These are phyloP conservation scores for Xiphorhynchus elegans DNA, from an alignment of 2,113 vertebrate species.

Conservation along the genomic window DNA sequence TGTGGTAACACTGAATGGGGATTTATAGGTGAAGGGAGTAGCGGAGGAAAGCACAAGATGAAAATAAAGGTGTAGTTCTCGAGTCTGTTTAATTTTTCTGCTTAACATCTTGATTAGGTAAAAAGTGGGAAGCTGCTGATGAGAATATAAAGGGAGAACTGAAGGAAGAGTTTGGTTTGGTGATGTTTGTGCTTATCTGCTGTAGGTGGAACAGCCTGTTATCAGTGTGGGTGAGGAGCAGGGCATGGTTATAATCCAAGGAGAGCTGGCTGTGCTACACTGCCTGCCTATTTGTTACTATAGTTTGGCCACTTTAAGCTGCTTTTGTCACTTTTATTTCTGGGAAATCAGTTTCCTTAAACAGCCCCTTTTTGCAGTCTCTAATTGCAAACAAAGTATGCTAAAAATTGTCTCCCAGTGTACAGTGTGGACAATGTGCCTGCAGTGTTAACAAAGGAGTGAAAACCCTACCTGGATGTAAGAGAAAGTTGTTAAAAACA, in stretches of 20 bases:
- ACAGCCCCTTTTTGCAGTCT: background rate
- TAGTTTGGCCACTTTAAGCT: background rate
- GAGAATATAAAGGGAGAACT: background rate
- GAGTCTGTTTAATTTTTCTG: background rate
- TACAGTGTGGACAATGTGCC: background rate
- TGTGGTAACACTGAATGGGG: background rate
- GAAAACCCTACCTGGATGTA: background rate
- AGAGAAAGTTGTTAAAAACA: background rate
- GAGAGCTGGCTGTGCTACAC: background rate
- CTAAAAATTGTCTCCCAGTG: background rate
- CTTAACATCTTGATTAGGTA: background rate
- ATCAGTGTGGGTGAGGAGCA: background rate
- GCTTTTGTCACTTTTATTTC: background rate
- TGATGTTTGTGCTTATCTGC: background rate
- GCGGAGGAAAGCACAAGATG: background rate
- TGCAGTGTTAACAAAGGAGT: background rate
- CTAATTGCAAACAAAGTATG: background rate
- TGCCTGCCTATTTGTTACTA: background rate
- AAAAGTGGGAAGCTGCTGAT: background rate
- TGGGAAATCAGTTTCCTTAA: background rate
- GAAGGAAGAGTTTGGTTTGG: background rate
- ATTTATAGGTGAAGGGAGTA: background rate
- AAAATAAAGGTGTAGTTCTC: background rate
- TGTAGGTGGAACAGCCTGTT: background rate
- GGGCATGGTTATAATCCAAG: background rate